Base-by-base conservation (phyloP, 1,140 invertebrate species). In the Bacillus rossius region DNA sequence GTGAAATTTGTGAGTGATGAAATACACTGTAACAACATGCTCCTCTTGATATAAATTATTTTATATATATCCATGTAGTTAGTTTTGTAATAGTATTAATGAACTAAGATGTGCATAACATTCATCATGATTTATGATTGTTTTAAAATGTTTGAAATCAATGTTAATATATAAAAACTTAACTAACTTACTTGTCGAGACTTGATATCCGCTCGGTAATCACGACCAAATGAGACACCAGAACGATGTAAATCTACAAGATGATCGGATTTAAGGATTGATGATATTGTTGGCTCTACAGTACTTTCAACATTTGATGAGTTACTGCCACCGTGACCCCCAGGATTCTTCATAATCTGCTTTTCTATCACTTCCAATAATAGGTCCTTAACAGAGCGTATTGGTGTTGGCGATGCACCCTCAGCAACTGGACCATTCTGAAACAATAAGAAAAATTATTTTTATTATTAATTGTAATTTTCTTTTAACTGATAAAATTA, bases 341-440 rank as follows among this genome's bases (percentile, higher is more conserved):
- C 75, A 8, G 78, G 74, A 67, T 84, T 85, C 62, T 85, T 85
- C 71, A 84, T 83, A 1, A 89, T 67, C 53, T 84, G 84, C 71
- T 83, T 81, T 64, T 90, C 87, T 50, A 90, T 90, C 38, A 89
- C 84, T 61, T 84, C 84, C 38, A 84, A 72, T 74, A 91, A 83
- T 17, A 91, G 77, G 72, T 91, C 88, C 59, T 85, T 83, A 4
- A 90, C 86, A 3, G 86, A 87, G 69, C 1, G 79, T 5, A 37
- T 40, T 40, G 38, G 34, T 16, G n/a, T 16, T 26, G 55, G 55
- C 64, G 68, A 48, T 64, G 69, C 37, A 64, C 57, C 25, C 62
- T 62, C 29, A 7, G 10, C 29, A 34, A 10, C 10, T 34, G 29
- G 29, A 34, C 4, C 29, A 34, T 34, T 34, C 29, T 34, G 10